Conservation (phyloP, 2,113 vertebrate species). For the Pholis gunnellus region DNA sequence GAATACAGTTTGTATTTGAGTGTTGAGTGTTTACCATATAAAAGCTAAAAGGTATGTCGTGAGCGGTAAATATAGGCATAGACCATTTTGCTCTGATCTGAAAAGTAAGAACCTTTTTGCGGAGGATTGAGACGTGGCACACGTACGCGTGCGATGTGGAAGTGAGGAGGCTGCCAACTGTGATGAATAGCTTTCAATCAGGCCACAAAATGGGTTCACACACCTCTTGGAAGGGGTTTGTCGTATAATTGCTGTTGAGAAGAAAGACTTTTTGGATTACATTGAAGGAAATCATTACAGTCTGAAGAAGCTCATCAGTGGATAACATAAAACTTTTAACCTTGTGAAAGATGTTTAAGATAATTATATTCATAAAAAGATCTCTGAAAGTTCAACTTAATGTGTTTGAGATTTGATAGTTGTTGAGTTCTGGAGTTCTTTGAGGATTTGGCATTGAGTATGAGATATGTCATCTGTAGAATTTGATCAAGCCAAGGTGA, state of each 20-base stretch:
- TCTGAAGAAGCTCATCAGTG: conserved; percentile 53
- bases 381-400: conserved; percentile 40
- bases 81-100: neutral
- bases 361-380: conserved; percentile 44
- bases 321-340: conserved; percentile 56
- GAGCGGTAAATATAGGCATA: conserved; percentile 5
- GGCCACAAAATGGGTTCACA: conserved; percentile 70
- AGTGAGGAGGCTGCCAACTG: conserved; percentile 51
- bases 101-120: conserved; percentile 9
- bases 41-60: conserved; percentile 8
- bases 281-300: conserved; percentile 65
- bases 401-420: conserved; percentile 41
- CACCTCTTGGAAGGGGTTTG: conserved; percentile 66
- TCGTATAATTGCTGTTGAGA: conserved; percentile 71
- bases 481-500: conserved; percentile 29
- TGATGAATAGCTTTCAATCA: conserved; percentile 83
- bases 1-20: conserved; percentile 9
- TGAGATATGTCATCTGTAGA: conserved; percentile 23
- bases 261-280: conserved; percentile 61
- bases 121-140: conserved; percentile 6
- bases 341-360: conserved; percentile 62
- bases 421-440: conserved; percentile 30
- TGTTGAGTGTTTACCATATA: neutral
- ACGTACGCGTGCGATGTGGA: neutral
- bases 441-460: conserved; percentile 14